Conservation (phyloP, 2,113 vertebrate genomes). For the Porphyrio hochstetteri region DNA sequence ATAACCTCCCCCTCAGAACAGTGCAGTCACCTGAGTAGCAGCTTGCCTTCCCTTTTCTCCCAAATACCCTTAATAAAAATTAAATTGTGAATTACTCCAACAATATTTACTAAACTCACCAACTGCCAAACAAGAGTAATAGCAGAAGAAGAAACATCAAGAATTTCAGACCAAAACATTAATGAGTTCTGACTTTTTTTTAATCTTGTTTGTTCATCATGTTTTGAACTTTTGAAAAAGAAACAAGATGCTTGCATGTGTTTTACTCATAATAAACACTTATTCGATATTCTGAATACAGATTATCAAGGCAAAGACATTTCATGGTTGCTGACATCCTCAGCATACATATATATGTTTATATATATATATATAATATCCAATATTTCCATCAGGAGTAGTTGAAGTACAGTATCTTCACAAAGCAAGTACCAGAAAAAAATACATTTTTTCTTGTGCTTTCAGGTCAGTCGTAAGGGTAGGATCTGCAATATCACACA, state of each 20-base stretch:
- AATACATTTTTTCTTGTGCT: neutral
- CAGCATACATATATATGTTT: neutral
- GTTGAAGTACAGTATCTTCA: neutral
- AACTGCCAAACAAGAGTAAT: neutral
- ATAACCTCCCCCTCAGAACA: neutral
- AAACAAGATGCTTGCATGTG: neutral
- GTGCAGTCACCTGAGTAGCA: neutral
- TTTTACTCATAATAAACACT: neutral
- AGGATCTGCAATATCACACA: neutral
- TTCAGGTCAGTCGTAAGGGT: neutral
- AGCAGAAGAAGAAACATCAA: neutral
- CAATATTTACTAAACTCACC: neutral
- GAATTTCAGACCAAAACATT: neutral
- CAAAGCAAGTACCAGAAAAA: neutral
- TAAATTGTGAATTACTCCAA: neutral
- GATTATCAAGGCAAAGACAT: neutral
- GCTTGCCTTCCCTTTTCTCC: neutral
- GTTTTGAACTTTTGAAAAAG: neutral
- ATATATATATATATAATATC: too few relatives aligned
- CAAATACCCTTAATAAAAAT: neutral
- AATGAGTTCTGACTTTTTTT: neutral
- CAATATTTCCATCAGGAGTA: neutral
- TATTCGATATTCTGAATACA: neutral
- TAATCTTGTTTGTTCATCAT: neutral
- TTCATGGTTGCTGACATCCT: neutral